A percentile compares a stretch with the other conserved stretches of the same genome.
Conservation (phyloP, 1,140 invertebrate species). For the Pomacea maculata region DNA sequence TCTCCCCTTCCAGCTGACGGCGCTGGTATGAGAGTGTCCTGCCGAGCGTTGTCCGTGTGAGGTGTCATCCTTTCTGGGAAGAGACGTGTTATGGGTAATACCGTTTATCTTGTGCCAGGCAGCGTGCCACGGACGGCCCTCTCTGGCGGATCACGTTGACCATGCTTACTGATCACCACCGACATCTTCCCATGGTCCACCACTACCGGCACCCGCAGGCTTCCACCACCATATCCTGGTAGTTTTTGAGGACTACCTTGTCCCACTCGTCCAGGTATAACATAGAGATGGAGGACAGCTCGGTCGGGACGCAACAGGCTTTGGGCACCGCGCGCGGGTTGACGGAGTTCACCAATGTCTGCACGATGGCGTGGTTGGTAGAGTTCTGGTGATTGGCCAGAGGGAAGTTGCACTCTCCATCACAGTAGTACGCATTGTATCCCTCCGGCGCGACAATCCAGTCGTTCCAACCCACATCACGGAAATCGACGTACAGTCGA, state of each 20-base stretch:
- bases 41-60: no score
- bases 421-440: conserved; percentile 95
- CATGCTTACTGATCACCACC: no score
- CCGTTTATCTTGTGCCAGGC: no score
- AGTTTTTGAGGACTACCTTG: conserved; percentile 75
- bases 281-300: conserved; percentile 71
- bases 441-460: conserved; percentile 99
- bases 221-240: conserved; percentile 75
- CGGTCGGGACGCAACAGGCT: conserved; percentile 76
- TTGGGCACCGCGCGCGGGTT: conserved; percentile 77
- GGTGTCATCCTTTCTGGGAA: no score
- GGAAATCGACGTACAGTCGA: conserved; percentile 94
- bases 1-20: no score
- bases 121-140: no score
- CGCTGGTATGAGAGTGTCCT: no score
- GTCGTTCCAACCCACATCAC: conserved; percentile 96
- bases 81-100: no score
- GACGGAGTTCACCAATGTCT: conserved; percentile 93
- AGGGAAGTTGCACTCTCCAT: conserved; percentile 93
- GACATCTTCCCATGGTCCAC: no score
- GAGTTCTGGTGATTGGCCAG: conserved; percentile 92
- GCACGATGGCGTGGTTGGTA: conserved; percentile 98
- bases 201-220: conserved; percentile 76
- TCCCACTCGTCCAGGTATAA: conserved; percentile 74
- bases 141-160: no score